These are phyloP conservation scores for Halictus rubicundus DNA, from an alignment of 1,140 invertebrate genomes.

Conservation along the genomic window DNA sequence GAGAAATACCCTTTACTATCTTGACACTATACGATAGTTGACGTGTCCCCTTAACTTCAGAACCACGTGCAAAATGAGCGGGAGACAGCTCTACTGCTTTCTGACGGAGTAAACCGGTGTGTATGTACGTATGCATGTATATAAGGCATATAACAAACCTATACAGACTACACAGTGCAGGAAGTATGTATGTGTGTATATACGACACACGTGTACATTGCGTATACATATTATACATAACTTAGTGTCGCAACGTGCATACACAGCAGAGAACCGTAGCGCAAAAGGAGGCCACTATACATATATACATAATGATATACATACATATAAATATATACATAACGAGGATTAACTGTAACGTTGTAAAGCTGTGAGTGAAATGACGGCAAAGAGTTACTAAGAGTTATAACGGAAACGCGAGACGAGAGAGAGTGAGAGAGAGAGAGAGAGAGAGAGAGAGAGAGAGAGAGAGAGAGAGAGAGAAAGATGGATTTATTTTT, in stretches of 20 bases:
- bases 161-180: constrained; percentile 44
- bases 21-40: neutral
- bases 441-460: neutral
- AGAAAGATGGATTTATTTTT: constrained; percentile 42
- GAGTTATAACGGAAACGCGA: neutral
- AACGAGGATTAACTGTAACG: constrained; percentile 40
- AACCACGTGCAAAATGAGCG: neutral
- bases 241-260: constrained; percentile 36
- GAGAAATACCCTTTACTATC: too few species aligned
- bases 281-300: constrained; percentile 40
- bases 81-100: too few species aligned
- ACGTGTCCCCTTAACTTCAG: neutral
- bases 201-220: constrained; percentile 46
- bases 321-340: constrained; percentile 63
- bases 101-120: neutral
- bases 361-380: constrained; percentile 44
- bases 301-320: constrained; percentile 54
- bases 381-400: constrained; percentile 42
- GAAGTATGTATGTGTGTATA: constrained; percentile 18
- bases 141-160: constrained; percentile 57
- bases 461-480: constrained; percentile 4
- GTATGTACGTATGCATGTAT: constrained; percentile 45
- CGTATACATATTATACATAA: constrained; percentile 58
- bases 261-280: constrained; percentile 20
- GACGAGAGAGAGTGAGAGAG: neutral